A percentile compares a stretch with the other conserved stretches of the same genome.
Evolutionary conservation across 2,113 vertebrate species (phyloP).

Genomic region (Heteronetta atricapilla): DNA sequence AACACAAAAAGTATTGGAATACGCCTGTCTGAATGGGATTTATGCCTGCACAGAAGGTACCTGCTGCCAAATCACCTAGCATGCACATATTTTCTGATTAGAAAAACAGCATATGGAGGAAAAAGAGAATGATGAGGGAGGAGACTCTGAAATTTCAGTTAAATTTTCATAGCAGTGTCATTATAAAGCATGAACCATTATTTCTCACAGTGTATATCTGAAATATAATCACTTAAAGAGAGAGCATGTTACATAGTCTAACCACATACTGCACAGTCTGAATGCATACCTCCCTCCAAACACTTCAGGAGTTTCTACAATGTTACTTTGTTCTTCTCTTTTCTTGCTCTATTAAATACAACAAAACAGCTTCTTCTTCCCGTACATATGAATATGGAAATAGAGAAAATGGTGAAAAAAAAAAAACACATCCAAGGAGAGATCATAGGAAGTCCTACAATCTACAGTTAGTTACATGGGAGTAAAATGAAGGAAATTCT

Average conservation of each 20-base stretch:
- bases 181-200: neutral
- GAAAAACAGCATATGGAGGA: neutral
- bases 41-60: neutral
- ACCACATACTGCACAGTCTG: neutral
- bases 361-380: neutral
- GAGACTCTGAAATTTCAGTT: neutral
- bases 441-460: neutral
- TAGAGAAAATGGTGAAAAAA: neutral
- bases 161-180: neutral
- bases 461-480: neutral
- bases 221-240: neutral
- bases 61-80: neutral
- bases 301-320: neutral
- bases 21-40: neutral
- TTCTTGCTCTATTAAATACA: neutral
- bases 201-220: neutral
- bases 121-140: neutral
- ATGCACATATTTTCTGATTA: neutral
- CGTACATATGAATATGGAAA: neutral
- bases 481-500: neutral
- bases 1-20: accelerated
- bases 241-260: neutral
- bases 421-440: neutral
- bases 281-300: neutral
- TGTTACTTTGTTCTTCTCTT: neutral